Base-by-base conservation (phyloP, 1,140 invertebrate species). In the Listronotus oregonensis region DNA sequence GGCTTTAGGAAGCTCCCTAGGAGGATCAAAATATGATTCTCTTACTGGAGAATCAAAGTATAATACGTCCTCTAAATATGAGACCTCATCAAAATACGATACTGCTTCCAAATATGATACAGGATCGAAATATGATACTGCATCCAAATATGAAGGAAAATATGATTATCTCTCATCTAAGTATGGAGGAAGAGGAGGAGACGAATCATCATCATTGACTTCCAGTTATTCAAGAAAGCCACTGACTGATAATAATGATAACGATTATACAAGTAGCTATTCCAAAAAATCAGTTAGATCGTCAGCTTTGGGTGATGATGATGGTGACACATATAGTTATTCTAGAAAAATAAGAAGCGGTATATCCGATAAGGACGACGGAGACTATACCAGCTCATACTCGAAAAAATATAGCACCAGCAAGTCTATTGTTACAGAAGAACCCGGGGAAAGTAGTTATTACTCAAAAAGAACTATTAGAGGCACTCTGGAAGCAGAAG, bases 131-230 rank as follows among this genome's bases (percentile, higher is more conserved):
- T 63, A 63, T n/a, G 62, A 66, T n/a, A 44, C 49, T 34, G 46
- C 59, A 0, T 50, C 55, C 9, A 73, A 69, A 62, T 73, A 71
- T 27, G 64, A 61, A 17, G 71, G 67, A 9, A 74, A 71, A 59
- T 76, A 76, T 32, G 73, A 73, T 7, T 46, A 52, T 10, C n/a
- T 71, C 12, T 57, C 71, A 3, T 64, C 71, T 9, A 73, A 72
- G 60, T 76, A 76, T 34, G 61, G 61, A 67, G 50, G 5, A n/a
- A 58, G 52, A 11, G 66, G 47, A 11, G 5, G 5, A 27, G 21
- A 27, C 21, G 63, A 66, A 47, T 66, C 59, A 11, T 59, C 62
- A 3, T 37, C 61, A 31, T 27, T 67, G 42, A 50, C 67, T 17
- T 68, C 67, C 3, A 51, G 57, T 32, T 66, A 69, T 43, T n/a